Evolutionary conservation across 2,113 vertebrate species (phyloP), one percentile per base, ranked within the genome.

Genomic region (Siphamia tubifer): DNA sequence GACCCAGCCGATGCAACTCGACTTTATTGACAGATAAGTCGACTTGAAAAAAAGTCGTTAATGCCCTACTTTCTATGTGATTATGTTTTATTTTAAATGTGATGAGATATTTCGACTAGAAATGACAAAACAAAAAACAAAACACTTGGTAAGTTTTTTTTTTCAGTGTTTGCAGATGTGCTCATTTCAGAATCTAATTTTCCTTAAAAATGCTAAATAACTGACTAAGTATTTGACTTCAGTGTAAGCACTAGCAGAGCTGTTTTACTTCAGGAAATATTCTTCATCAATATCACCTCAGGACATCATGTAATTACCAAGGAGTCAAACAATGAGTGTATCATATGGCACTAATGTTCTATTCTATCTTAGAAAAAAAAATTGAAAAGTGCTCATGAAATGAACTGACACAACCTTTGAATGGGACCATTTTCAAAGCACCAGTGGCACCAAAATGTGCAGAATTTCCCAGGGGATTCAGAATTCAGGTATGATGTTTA

Each of bases 281-380:
- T 56, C 16, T 49, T 49, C 43, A 32, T 72, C 38, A 78, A 57
- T 77, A 76, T 74, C 47, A 32, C 66, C 40, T 70, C 32, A 76
- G 55, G 64, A 47, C 16, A 73, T 57, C 21, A 45, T 52, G 27
- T 60, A 69, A 67, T 66, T 75, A 74, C 30, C 24, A 23, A 39
- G 20, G 30, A 61, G n/a, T n/a, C n/a, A 68, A 71, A 72, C 67
- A 74, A 74, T 39, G 47, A 39, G 43, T 31, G 63, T 54, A 36
- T 74, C 28, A 44, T 83, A 24, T 38, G 12, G 30, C 8, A 3
- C 36, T 40, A 65, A 1, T 27, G 57, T 57, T 49, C 16, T n/a
- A 61, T 65, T 25, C 23, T 39, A 52, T 70, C 44, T 28, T n/a
- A n/a, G n/a, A n/a, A n/a, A n/a, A n/a, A n/a, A n/a, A n/a, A n/a